Evolutionary conservation across 2,888 invertebrate species (phyloP).

Genomic region (Callimorpha dominula): DNA sequence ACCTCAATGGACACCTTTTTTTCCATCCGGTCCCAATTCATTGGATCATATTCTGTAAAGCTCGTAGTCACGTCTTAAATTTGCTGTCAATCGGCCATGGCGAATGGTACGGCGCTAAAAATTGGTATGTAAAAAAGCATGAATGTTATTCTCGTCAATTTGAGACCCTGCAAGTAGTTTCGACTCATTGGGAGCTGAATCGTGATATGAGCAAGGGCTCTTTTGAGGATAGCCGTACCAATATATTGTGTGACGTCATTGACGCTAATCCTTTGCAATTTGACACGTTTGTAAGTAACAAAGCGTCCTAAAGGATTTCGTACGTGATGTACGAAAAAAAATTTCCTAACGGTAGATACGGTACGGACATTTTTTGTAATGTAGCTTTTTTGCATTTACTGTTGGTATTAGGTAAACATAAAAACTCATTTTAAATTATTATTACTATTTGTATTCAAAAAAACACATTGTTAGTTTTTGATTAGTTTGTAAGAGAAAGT

Average conservation of each 20-base stretch:
- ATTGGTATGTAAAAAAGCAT: neutral
- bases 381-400: neutral
- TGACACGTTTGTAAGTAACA: conserved; percentile 46
- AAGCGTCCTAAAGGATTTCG: conserved; percentile 46
- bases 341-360: conserved; percentile 46
- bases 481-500: neutral
- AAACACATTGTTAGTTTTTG: too few relatives aligned
- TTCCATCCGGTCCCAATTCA: conserved; percentile 62
- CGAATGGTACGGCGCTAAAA: neutral
- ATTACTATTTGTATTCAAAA: neutral
- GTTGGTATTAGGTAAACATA: neutral
- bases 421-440: neutral
- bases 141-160: neutral
- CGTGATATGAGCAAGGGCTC: conserved; percentile 16
- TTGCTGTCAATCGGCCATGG: neutral
- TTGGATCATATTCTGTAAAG: conserved; percentile 34
- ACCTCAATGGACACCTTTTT: conserved; percentile 56
- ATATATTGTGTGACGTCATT: conserved; percentile 56
- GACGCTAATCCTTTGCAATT: conserved; percentile 55
- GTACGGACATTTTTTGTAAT: conserved; percentile 8
- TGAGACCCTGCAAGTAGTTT: neutral
- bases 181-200: conserved; percentile 16
- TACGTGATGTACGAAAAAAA: conserved; percentile 50
- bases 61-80: conserved; percentile 11
- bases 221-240: conserved; percentile 37